Percentiles rank a stretch among this genome's conserved stretches.
phyloP scores from a whole-genome alignment of 2,888 invertebrate species.

The Leptura quadrifasciata region DNA sequence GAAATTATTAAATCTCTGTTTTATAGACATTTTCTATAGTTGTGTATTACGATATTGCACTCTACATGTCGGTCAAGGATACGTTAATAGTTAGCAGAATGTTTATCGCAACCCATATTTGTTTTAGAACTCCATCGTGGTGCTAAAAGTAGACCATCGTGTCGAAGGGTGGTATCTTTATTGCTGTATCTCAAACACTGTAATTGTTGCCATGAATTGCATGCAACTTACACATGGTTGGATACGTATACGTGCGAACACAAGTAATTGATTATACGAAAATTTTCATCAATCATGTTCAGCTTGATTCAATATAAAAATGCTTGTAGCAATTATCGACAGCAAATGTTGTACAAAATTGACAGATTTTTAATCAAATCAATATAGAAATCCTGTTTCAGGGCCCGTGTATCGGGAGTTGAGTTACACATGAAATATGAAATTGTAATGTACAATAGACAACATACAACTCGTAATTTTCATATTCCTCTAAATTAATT shows the following conservation, averaged over 20 bases:
- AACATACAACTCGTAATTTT: too few species aligned
- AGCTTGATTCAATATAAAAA: not conserved
- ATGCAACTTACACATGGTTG: slow-evolving; percentile 7
- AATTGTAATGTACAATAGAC: too few species aligned
- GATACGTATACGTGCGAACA: not conserved
- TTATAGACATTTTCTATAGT: too few species aligned
- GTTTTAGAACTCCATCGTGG: not conserved
- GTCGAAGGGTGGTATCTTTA: slow-evolving; percentile 1
- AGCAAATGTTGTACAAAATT: too few species aligned
- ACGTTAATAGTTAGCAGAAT: not conserved
- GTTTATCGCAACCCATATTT: not conserved
- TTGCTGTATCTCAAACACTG: not conserved
- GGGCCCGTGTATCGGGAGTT: too few species aligned
- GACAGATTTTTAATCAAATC: too few species aligned
- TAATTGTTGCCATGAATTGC: slow-evolving; percentile 2
- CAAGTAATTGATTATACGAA: not conserved
- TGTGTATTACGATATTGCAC: too few species aligned
- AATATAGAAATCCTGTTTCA: too few species aligned
- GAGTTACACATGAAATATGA: too few species aligned
- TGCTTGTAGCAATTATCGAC: not conserved
- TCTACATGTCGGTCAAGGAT: not conserved
- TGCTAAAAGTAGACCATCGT: slow-evolving; percentile 23
- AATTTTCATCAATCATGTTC: not conserved
- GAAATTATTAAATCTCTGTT: too few species aligned
- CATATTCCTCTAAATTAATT: too few species aligned